A percentile compares a stretch with the other conserved stretches of the same genome.
These are phyloP conservation scores for Dysdera silvatica DNA, from an alignment of 1,140 invertebrate genomes.

Conservation along the genomic window DNA sequence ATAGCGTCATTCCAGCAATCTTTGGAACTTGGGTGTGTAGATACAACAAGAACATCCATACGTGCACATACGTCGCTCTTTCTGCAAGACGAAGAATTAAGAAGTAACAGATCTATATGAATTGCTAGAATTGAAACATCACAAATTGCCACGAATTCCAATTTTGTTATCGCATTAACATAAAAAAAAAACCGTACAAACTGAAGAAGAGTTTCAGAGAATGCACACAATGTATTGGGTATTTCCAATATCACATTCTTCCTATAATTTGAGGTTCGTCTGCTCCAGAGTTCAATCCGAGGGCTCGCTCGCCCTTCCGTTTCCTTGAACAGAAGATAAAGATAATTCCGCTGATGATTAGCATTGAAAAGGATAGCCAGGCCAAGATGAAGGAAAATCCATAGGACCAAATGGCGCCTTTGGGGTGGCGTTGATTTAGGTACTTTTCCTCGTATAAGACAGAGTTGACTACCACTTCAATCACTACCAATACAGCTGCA, in stretches of 20 bases:
- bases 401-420: constrained; percentile 55
- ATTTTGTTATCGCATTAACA: no score
- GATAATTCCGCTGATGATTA: constrained; percentile 57
- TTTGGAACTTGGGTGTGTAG: no score
- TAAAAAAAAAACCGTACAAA: no score
- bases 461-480: constrained; percentile 66
- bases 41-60: no score
- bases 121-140: no score
- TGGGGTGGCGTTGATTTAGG: constrained; percentile 59
- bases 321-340: constrained; percentile 65
- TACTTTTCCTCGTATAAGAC: constrained; percentile 61
- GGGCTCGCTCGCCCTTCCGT: constrained; percentile 68
- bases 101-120: no score
- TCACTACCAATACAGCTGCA: constrained; percentile 63
- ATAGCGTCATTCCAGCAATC: no score
- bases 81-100: no score
- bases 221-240: not conserved
- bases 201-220: no score
- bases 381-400: constrained; percentile 68
- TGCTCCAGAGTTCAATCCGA: constrained; percentile 68
- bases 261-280: constrained; percentile 76
- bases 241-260: constrained; percentile 43
- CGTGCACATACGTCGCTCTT: no score
- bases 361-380: constrained; percentile 68
- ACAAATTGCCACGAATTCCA: no score